These are phyloP conservation scores for Melipona bicolor DNA, from an alignment of 2,888 invertebrate species.

Conservation along the genomic window DNA sequence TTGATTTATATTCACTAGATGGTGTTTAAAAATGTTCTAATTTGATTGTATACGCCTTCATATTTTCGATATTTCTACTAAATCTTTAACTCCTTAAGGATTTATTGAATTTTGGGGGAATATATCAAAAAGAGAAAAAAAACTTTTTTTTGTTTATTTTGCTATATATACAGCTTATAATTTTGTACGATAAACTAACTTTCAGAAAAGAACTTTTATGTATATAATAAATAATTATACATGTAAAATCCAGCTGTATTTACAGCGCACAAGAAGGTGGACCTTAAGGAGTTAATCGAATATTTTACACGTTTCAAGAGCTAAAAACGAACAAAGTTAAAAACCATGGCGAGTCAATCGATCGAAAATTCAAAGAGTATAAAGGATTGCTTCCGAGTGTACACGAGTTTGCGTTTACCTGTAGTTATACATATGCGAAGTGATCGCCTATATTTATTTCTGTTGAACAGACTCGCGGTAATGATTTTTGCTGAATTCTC, in stretches of 20 bases:
- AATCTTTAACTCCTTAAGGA: not conserved
- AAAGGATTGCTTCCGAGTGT: slow-evolving; percentile 29
- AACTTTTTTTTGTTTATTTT: too few relatives aligned
- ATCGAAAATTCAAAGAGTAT: not conserved
- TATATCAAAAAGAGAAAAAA: too few relatives aligned
- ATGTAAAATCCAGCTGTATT: too few relatives aligned
- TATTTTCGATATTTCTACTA: not conserved
- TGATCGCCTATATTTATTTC: slow-evolving; percentile 56
- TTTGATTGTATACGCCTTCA: not conserved
- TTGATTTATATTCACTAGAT: not conserved
- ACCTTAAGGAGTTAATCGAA: too few relatives aligned
- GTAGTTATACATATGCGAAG: slow-evolving; percentile 51
- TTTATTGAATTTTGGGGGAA: too few relatives aligned
- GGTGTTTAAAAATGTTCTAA: not conserved
- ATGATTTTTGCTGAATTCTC: slow-evolving; percentile 38
- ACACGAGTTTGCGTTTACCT: slow-evolving; percentile 5
- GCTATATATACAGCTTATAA: too few relatives aligned
- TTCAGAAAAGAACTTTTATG: too few relatives aligned
- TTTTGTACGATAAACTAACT: too few relatives aligned
- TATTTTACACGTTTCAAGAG: not conserved
- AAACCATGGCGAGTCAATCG: not conserved
- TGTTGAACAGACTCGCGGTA: slow-evolving; percentile 38
- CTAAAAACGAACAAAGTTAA: not conserved
- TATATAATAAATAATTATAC: too few relatives aligned
- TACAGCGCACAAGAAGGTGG: too few relatives aligned